phyloP scores from a whole-genome alignment of 2,888 invertebrate species.

The Melieria crassipennis region DNA sequence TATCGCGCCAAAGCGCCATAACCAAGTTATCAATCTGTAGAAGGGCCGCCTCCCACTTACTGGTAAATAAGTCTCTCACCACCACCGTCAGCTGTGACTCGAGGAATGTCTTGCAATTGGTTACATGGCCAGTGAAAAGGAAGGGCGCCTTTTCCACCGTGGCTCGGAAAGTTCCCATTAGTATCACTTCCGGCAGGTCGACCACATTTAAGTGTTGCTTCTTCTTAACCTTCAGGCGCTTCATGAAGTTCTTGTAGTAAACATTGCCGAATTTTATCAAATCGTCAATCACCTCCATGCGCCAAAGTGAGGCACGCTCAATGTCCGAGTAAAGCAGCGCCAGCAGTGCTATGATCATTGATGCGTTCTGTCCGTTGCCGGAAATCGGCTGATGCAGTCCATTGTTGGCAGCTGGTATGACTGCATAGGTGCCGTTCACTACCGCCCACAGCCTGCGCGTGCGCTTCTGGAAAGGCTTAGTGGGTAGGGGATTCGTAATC shows the following conservation, averaged over 20 bases:
- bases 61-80: constrained; percentile 52
- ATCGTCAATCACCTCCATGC: constrained; percentile 70
- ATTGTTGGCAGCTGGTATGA: constrained; percentile 57
- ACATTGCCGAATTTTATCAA: constrained; percentile 55
- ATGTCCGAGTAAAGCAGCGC: constrained; percentile 74
- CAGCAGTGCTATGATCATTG: constrained; percentile 70
- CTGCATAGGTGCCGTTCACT: constrained; percentile 57
- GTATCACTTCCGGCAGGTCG: constrained; percentile 64
- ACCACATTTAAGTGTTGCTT: constrained; percentile 53
- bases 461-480: constrained; percentile 30
- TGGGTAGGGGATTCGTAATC: constrained; percentile 44
- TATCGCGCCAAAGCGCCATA: constrained; percentile 73
- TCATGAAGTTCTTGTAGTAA: constrained; percentile 52
- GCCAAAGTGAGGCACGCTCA: constrained; percentile 74
- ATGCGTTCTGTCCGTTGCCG: constrained; percentile 67
- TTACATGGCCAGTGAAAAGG: constrained; percentile 55
- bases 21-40: constrained; percentile 71
- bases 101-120: constrained; percentile 52
- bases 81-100: constrained; percentile 55
- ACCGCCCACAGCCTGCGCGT: constrained; percentile 55
- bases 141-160: constrained; percentile 57
- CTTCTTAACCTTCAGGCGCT: constrained; percentile 50
- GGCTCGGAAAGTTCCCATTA: constrained; percentile 61
- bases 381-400: constrained; percentile 56
- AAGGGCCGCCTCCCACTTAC: constrained; percentile 53